Conservation (phyloP, 2,888 invertebrate genomes). For the Mantis religiosa region DNA sequence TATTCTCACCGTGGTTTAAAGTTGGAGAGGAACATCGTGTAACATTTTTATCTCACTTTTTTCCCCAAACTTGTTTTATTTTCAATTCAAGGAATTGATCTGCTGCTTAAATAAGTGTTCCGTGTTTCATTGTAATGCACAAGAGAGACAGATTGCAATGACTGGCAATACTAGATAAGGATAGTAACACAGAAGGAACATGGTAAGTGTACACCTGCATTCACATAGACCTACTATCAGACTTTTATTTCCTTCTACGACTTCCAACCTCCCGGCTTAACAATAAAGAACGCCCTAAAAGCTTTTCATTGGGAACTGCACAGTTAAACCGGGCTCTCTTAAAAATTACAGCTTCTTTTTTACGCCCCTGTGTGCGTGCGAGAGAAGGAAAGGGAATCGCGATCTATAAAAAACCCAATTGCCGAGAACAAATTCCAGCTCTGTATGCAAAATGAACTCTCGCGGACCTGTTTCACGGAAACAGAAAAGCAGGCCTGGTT, state of each 20-base stretch:
- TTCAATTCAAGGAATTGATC: too few species aligned
- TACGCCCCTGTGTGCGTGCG: neutral
- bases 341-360: neutral
- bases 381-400: too few species aligned
- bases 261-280: neutral
- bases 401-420: neutral
- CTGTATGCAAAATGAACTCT: neutral
- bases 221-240: neutral
- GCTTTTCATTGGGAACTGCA: neutral
- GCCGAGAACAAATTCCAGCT: neutral
- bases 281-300: neutral
- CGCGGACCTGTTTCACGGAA: neutral
- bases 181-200: neutral
- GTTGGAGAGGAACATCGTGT: too few species aligned
- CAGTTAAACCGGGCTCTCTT: neutral
- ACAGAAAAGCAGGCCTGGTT: neutral
- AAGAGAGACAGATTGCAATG: neutral
- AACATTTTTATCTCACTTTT: too few species aligned
- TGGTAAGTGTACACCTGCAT: neutral
- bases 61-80: too few species aligned
- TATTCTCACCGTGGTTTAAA: too few species aligned
- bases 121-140: neutral
- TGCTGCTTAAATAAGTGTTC: too few species aligned
- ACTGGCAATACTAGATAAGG: neutral
- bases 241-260: neutral